A percentile compares a stretch with the other conserved stretches of the same genome.
phyloP scores from a whole-genome alignment of 2,113 vertebrate genomes.

The Haplochromis burtoni region DNA sequence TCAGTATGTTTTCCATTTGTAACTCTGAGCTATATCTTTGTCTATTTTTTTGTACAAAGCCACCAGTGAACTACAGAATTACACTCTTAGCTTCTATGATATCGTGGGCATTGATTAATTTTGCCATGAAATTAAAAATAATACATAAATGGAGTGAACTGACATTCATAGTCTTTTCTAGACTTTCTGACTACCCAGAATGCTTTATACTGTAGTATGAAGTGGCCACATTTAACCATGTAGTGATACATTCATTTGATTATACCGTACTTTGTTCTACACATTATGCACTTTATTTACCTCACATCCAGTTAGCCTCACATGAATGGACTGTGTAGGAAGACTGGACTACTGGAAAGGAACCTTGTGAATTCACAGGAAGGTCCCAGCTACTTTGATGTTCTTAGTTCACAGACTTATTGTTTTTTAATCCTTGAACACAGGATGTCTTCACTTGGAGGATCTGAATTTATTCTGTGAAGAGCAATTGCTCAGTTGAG shows the following conservation, averaged over 20 bases:
- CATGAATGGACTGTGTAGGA: neutral
- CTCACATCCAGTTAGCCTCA: neutral
- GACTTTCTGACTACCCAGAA: neutral
- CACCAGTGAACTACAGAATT: neutral
- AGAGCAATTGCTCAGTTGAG: neutral
- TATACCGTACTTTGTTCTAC: neutral
- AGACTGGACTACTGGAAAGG: neutral
- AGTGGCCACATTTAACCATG: neutral
- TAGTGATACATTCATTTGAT: neutral
- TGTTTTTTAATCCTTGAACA: neutral
- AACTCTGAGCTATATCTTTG: accelerated
- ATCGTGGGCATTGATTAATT: neutral
- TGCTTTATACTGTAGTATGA: neutral
- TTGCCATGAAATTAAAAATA: neutral
- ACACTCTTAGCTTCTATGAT: neutral
- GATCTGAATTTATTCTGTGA: neutral
- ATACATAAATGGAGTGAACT: neutral
- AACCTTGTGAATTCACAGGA: neutral
- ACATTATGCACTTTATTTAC: neutral
- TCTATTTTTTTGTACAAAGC: neutral
- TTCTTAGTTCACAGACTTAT: neutral
- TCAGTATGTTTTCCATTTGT: neutral
- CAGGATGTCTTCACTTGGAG: neutral
- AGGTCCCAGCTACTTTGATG: neutral
- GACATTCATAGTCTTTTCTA: neutral